phyloP scores from a whole-genome alignment of 2,113 vertebrate species.

The Vimba vimba region DNA sequence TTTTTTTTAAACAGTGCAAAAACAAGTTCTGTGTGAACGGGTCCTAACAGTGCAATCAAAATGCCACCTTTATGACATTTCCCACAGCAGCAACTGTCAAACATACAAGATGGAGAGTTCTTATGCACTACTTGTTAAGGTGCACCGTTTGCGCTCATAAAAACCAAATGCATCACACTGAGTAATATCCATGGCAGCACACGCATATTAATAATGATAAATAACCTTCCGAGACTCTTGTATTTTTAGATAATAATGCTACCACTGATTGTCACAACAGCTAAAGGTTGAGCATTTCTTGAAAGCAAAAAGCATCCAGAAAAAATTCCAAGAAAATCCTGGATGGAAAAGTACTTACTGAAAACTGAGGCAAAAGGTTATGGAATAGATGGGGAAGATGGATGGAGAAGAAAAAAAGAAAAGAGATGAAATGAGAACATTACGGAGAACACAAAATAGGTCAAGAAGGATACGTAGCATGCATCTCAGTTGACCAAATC shows the following conservation, averaged over 20 bases:
- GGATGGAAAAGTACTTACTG: constrained; percentile 72
- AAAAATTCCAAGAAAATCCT: constrained; percentile 14
- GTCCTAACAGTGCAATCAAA: background rate
- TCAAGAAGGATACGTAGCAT: background rate
- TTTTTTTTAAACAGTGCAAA: background rate
- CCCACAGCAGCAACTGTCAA: background rate
- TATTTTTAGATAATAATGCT: background rate
- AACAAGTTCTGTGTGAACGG: background rate
- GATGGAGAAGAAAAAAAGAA: constrained; percentile 14
- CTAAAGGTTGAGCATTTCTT: background rate
- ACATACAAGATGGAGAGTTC: background rate
- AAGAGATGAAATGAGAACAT: background rate
- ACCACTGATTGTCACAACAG: background rate
- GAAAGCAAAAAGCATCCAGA: constrained; percentile 9
- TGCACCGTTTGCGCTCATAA: background rate
- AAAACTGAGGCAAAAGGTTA: constrained; percentile 73
- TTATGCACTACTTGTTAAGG: background rate
- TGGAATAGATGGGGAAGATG: constrained; percentile 61
- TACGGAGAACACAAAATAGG: constrained; percentile 1
- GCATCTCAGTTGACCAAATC: background rate
- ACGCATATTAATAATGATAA: background rate
- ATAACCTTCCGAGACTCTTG: background rate
- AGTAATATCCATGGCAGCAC: constrained; percentile 1
- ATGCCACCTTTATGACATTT: background rate
- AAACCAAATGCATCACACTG: background rate